phyloP scores from a whole-genome alignment of 2,888 invertebrate genomes.

The Tubulanus polymorphus region DNA sequence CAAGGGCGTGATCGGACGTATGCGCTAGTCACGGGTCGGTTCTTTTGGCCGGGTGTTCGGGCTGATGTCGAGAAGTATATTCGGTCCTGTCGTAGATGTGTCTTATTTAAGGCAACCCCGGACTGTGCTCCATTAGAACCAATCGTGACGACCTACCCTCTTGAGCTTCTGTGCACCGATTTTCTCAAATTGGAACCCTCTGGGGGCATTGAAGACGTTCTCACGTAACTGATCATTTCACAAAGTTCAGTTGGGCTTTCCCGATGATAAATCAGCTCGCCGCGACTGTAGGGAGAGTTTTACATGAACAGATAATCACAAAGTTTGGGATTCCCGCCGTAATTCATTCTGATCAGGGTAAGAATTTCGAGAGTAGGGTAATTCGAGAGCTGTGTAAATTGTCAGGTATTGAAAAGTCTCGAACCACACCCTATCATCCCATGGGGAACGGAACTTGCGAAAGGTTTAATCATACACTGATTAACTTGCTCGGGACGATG shows the following conservation, averaged over 20 bases:
- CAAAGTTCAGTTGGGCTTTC: slow-evolving; percentile 13
- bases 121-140: too few species aligned
- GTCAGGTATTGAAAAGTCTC: slow-evolving; percentile 8
- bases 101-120: too few species aligned
- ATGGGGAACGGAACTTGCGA: slow-evolving; percentile 9
- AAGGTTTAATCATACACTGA: slow-evolving; percentile 5
- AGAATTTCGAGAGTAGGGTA: slow-evolving; percentile 14
- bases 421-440: slow-evolving; percentile 17
- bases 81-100: too few species aligned
- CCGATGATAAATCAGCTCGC: slow-evolving; percentile 17
- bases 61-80: too few species aligned
- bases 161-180: too few species aligned
- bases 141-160: too few species aligned
- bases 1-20: too few species aligned
- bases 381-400: slow-evolving; percentile 16
- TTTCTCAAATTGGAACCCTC: slow-evolving; percentile 13
- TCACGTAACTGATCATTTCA: slow-evolving; percentile 21
- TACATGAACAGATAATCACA: slow-evolving; percentile 13
- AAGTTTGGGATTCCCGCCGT: slow-evolving; percentile 17
- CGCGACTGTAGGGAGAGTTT: slow-evolving; percentile 13
- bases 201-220: slow-evolving; percentile 14
- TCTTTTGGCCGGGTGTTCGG: too few species aligned
- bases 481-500: slow-evolving; percentile 2
- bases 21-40: too few species aligned
- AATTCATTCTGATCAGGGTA: slow-evolving; percentile 15